These are phyloP conservation scores for Nyctereutes procyonoides DNA, from an alignment of 2,113 vertebrate species.

Conservation along the genomic window DNA sequence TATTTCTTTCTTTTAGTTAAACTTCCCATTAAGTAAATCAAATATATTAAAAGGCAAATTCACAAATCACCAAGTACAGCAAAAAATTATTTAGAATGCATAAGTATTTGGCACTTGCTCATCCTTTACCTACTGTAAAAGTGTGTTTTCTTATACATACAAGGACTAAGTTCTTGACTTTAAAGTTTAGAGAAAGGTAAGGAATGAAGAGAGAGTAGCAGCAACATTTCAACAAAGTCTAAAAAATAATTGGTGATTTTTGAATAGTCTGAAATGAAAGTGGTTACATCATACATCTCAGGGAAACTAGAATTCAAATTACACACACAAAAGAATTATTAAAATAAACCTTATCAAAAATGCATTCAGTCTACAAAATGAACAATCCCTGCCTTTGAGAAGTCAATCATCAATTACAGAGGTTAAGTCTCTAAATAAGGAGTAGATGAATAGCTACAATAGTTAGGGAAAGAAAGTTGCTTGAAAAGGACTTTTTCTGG, in stretches of 20 bases:
- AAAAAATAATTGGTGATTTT: background rate
- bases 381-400: background rate
- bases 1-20: slow-evolving; percentile 44
- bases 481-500: background rate
- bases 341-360: background rate
- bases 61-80: background rate
- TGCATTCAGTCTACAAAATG: background rate
- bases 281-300: background rate
- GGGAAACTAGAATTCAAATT: background rate
- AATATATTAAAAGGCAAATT: background rate
- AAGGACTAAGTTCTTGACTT: background rate
- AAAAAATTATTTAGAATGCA: background rate
- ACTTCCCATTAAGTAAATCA: background rate
- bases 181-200: background rate
- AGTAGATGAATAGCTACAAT: background rate
- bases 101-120: background rate
- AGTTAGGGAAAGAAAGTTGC: background rate
- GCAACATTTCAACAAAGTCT: background rate
- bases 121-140: background rate
- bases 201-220: accelerated
- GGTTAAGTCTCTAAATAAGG: accelerated
- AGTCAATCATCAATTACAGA: background rate
- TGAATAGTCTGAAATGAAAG: background rate
- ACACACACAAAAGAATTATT: background rate
- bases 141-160: background rate